Evolutionary conservation across 2,113 vertebrate genomes (phyloP).

Genomic region (Mola mola): DNA sequence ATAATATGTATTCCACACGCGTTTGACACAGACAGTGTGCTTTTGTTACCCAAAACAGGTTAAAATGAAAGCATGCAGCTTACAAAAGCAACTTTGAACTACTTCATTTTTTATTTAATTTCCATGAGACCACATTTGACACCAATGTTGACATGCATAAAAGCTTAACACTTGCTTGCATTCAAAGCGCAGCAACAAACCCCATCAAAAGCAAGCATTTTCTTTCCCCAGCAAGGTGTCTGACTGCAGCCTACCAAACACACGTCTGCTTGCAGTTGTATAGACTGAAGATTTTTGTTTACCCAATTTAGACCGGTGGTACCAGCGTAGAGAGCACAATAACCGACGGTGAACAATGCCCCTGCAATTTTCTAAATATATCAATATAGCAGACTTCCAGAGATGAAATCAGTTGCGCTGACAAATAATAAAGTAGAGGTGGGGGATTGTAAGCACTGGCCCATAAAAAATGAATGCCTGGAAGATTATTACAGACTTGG

Average conservation of each 20-base stretch:
- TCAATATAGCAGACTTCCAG: slow-evolving; percentile 36
- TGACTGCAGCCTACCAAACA: slow-evolving; percentile 16
- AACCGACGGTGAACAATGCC: slow-evolving; percentile 35
- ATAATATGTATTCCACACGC: too few relatives aligned
- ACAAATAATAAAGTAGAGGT: slow-evolving; percentile 68
- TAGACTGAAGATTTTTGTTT: slow-evolving; percentile 57
- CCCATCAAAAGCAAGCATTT: slow-evolving; percentile 18
- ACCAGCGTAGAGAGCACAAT: slow-evolving; percentile 21
- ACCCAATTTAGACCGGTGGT: slow-evolving; percentile 19
- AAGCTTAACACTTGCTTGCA: slow-evolving; percentile 14
- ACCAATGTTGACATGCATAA: slow-evolving; percentile 10
- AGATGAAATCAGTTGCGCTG: slow-evolving; percentile 68
- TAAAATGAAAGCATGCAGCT: background rate
- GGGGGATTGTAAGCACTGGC: slow-evolving; percentile 32
- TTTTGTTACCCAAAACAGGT: slow-evolving; percentile 4
- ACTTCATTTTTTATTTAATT: slow-evolving; percentile 9
- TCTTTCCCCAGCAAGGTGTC: slow-evolving; percentile 21
- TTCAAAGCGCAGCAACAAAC: slow-evolving; percentile 32
- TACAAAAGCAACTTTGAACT: slow-evolving; percentile 23
- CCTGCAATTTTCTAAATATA: slow-evolving; percentile 54
- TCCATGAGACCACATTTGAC: background rate
- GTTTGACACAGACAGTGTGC: slow-evolving; percentile 8
- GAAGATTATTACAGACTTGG: slow-evolving; percentile 63
- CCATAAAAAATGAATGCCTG: slow-evolving; percentile 77
- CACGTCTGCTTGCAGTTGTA: slow-evolving; percentile 17